phyloP scores from a whole-genome alignment of 2,888 invertebrate species.

The Helleia helle region DNA sequence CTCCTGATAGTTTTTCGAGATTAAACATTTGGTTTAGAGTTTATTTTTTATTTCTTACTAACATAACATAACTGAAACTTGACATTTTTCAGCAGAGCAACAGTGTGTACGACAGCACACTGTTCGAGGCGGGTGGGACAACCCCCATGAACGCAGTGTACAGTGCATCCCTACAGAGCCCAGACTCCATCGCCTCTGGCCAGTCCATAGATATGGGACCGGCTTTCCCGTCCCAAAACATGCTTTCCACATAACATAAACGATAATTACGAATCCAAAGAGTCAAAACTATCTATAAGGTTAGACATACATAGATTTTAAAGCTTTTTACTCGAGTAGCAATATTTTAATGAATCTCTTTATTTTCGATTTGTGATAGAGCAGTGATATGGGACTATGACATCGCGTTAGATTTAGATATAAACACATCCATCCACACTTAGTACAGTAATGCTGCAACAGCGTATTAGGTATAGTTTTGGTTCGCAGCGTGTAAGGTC shows the following conservation, averaged over 20 bases:
- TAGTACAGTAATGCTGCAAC: too few relatives aligned
- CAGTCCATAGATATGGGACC: constrained; percentile 57
- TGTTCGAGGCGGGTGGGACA: constrained; percentile 77
- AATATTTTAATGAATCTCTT: constrained; percentile 4
- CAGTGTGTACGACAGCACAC: constrained; percentile 82
- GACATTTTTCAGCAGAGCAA: constrained; percentile 70
- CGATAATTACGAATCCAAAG: not conserved
- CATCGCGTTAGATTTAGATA: too few relatives aligned
- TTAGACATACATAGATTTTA: not conserved
- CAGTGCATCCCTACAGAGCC: constrained; percentile 81
- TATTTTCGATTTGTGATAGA: constrained; percentile 4
- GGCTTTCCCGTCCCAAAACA: constrained; percentile 38
- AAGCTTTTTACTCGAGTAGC: constrained; percentile 5
- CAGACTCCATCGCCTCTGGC: constrained; percentile 78
- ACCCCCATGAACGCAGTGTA: constrained; percentile 79
- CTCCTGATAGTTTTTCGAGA: too few relatives aligned
- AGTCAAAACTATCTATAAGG: constrained; percentile 3
- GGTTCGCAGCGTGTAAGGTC: too few relatives aligned
- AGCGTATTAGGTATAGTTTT: too few relatives aligned
- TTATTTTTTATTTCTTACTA: too few relatives aligned
- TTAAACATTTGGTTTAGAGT: too few relatives aligned
- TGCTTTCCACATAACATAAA: constrained; percentile 47
- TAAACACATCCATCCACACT: too few relatives aligned
- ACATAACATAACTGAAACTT: too few relatives aligned
- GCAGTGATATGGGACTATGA: constrained; percentile 1